Base-by-base conservation (phyloP, 2,797 vertebrate species). In the Alexandromys oeconomus region DNA sequence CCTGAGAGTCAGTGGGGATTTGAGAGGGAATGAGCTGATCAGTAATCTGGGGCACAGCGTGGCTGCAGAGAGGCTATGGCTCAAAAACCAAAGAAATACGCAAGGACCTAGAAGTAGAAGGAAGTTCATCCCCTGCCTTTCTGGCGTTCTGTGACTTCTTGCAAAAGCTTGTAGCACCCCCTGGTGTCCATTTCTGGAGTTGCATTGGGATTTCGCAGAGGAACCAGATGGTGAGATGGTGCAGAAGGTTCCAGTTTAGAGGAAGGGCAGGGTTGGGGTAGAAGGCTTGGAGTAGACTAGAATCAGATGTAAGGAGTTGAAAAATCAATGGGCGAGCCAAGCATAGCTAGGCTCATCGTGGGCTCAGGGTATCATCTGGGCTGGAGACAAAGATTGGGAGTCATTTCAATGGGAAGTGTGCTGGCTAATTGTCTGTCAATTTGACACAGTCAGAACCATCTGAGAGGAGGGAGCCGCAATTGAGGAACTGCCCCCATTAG, bases 121-220 rank as follows among this genome's bases (percentile, higher is more conserved):
- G 23, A 25, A 46, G 31, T 69, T n/a, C 51, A 34, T 2, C 17
- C 15, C 14, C 51, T 74, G 51, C 51, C 48, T 15, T 1, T 0
- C 51, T 43, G 27, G 0, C 37, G 9, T 40, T 54, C 34, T 54
- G 25, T 37, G n/a, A 21, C 11, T 48, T 63, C 57, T 21, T 40
- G 14, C 54, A 25, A 86, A 40, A 9, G 67, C 61, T 15, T 40
- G 1, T 4, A 25, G 76, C 71, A 0, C 54, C 94, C 92, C 23
- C 94, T 96, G 85, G 71, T 94, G 96, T 0, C 65, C 2, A 0
- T 65, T 61, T 5, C 80, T 81, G 73, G 84, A 59, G 71, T 4
- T 54, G 29, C 89, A 25, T 0, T 0, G 14, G 27, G 31, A 46
- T 48, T 37, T 61, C 27, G 10, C 10, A 0, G 3, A 12, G 3